phyloP scores from a whole-genome alignment of 2,797 vertebrate species.

The Masticophis lateralis region DNA sequence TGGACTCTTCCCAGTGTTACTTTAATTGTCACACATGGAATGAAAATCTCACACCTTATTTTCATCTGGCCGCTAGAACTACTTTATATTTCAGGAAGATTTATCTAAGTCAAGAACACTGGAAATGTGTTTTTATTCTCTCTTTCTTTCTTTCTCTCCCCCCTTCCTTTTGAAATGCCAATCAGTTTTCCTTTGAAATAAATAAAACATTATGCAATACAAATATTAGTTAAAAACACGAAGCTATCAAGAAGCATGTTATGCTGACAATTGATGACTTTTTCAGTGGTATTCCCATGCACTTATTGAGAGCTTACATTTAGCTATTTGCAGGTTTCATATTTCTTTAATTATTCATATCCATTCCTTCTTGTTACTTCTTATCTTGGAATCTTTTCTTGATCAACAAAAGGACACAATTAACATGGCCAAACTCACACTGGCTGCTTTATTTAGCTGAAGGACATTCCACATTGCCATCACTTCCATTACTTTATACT shows the following conservation, averaged over 20 bases:
- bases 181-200: conserved; percentile 10
- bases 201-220: conserved; percentile 6
- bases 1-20: conserved; percentile 44
- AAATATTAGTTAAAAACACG: not conserved
- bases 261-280: conserved; percentile 23
- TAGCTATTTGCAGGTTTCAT: not conserved
- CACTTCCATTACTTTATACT: not conserved
- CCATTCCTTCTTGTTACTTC: not conserved
- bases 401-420: not conserved
- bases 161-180: not conserved
- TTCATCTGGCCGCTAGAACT: conserved; percentile 25
- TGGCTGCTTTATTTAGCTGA: not conserved
- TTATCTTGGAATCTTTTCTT: not conserved
- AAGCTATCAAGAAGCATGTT: not conserved
- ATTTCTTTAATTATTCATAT: not conserved
- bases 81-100: conserved; percentile 42
- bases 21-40: conserved; percentile 41
- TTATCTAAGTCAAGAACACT: conserved; percentile 23
- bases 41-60: conserved; percentile 52
- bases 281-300: not conserved
- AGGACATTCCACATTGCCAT: not conserved
- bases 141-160: not conserved
- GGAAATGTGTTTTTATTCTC: conserved; percentile 28
- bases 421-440: too few species aligned
- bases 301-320: not conserved